Percentiles rank a stretch among this genome's conserved stretches.
phyloP scores from a whole-genome alignment of 2,113 vertebrate species.

The Poeciliopsis prolifica region DNA sequence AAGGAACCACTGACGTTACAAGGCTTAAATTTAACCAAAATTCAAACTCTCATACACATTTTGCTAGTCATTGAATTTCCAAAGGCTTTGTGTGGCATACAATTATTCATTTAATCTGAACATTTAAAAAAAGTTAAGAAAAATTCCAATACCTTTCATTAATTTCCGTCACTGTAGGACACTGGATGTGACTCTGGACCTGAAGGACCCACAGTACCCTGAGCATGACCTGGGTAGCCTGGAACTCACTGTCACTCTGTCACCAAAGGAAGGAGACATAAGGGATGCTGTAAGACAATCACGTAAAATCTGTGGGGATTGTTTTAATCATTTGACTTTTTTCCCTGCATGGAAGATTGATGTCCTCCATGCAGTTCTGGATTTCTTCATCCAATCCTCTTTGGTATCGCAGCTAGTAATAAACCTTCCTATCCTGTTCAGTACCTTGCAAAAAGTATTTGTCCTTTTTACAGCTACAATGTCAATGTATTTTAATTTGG shows the following conservation, averaged over 20 bases:
- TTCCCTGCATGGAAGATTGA: background rate
- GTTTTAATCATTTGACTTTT: conserved; percentile 15
- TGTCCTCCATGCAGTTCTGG: background rate
- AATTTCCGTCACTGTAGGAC: conserved; percentile 75
- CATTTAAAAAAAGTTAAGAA: background rate
- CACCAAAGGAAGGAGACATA: conserved; percentile 86
- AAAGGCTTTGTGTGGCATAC: background rate
- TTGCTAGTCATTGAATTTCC: background rate
- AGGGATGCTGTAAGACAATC: conserved; percentile 86
- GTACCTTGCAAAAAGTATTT: too few species aligned
- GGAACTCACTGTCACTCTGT: conserved; percentile 83
- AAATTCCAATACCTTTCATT: background rate
- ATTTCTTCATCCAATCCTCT: background rate
- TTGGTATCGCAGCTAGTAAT: background rate
- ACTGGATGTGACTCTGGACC: conserved; percentile 85
- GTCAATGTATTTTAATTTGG: too few species aligned
- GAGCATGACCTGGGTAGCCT: conserved; percentile 90
- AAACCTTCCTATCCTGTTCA: background rate
- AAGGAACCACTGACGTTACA: background rate
- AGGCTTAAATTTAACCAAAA: background rate
- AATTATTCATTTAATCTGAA: background rate
- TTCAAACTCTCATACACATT: background rate
- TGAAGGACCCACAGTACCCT: conserved; percentile 93
- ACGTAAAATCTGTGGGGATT: conserved; percentile 23
- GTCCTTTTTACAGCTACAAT: too few species aligned